phyloP scores from a whole-genome alignment of 2,888 invertebrate species.

The Lumbricus terrestris region DNA sequence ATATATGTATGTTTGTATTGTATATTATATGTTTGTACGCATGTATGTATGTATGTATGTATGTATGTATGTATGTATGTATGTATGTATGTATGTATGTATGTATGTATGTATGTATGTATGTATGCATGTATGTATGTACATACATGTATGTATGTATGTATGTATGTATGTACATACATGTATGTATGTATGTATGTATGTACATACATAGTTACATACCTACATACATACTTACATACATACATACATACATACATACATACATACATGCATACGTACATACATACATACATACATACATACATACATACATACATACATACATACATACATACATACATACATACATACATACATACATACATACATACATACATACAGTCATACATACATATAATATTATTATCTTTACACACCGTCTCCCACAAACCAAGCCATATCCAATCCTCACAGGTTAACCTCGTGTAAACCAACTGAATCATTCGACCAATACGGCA shows the following conservation, averaged over 20 bases:
- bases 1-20: neutral
- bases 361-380: too few relatives aligned
- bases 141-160: neutral
- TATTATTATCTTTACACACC: too few relatives aligned
- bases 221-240: slow-evolving; percentile 21
- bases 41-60: neutral
- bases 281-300: slow-evolving; percentile 25
- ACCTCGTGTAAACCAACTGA: too few relatives aligned
- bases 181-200: neutral
- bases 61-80: neutral
- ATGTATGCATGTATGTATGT: neutral
- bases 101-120: neutral
- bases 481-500: too few relatives aligned
- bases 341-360: too few relatives aligned
- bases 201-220: neutral
- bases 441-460: too few relatives aligned
- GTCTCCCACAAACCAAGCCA: too few relatives aligned
- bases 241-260: slow-evolving; percentile 25
- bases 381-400: slow-evolving; percentile 20
- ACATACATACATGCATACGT: slow-evolving; percentile 23
- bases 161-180: neutral
- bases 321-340: slow-evolving; percentile 12
- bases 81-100: neutral
- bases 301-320: slow-evolving; percentile 20
- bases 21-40: neutral